Evolutionary conservation across 2,888 invertebrate genomes (phyloP).

Genomic region (Drosophila formosana): DNA sequence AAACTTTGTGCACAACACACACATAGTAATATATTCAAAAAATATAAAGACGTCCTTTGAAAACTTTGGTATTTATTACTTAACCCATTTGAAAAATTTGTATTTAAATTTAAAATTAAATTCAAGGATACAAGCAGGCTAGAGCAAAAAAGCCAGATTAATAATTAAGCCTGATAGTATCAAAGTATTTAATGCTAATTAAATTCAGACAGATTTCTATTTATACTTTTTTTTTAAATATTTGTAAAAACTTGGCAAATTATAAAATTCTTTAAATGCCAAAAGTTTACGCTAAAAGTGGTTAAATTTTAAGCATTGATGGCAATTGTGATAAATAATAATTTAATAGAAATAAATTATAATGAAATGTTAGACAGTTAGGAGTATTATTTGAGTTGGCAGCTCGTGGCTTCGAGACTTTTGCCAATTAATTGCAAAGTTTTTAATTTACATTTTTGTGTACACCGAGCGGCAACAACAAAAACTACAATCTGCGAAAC

Average conservation of each 20-base stretch:
- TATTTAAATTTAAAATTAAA: not conserved
- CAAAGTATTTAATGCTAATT: too few relatives aligned
- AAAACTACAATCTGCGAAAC: slow-evolving; percentile 23
- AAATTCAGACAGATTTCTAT: too few relatives aligned
- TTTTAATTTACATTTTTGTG: slow-evolving; percentile 61
- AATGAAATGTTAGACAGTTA: slow-evolving; percentile 5
- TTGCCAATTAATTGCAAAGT: slow-evolving; percentile 56
- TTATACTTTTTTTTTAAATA: too few relatives aligned
- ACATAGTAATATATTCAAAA: not conserved
- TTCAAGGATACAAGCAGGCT: too few relatives aligned
- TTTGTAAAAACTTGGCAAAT: not conserved
- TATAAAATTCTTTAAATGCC: not conserved
- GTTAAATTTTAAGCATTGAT: too few relatives aligned
- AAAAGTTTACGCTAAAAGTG: too few relatives aligned
- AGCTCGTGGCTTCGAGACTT: not conserved
- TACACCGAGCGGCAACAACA: slow-evolving; percentile 31
- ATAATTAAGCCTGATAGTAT: too few relatives aligned
- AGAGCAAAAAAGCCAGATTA: too few relatives aligned
- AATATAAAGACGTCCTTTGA: not conserved
- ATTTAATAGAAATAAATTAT: not conserved
- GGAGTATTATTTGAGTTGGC: slow-evolving; percentile 23
- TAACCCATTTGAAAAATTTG: not conserved
- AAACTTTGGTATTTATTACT: not conserved
- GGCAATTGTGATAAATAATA: too few relatives aligned
- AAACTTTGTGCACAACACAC: not conserved